Evolutionary conservation across 1,140 invertebrate species (phyloP), one percentile per base, ranked within the genome.

Genomic region (Zaprionus taronus): DNA sequence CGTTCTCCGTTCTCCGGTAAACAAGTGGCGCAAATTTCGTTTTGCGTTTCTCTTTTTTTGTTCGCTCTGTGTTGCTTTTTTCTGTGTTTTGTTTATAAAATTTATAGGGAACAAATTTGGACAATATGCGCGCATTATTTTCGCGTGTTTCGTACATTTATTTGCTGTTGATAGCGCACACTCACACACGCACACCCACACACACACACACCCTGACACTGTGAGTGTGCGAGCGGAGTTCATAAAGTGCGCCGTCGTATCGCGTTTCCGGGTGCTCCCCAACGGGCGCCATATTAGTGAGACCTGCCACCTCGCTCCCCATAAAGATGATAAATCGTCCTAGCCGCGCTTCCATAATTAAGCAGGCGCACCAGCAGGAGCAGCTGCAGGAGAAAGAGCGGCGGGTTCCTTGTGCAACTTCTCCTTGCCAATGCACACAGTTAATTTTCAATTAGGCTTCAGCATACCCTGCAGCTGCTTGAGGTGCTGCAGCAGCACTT

Each of bases 31-130:
- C 72, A 53, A 78, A 81, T 80, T 83, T 89, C 66, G 79, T 72
- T 81, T 77, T 31, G 11, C 65, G 14, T 73, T 77, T 58, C 51
- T 55, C 31, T 51, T 24, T 36, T 71, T 83, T 58, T 56, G 34
- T 72, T 70, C 63, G 60, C 36, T 67, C 70, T 63, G 14, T 44
- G 22, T 17, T 71, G 41, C 14, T 49, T 22, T 36, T 65, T 65
- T 69, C 38, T 70, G 28, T 56, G 57, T 83, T 91, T 83, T 89
- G 77, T 72, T 83, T 91, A 91, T 85, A 77, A 69, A 91, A 91
- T 91, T 91, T 91, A 91, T 91, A 83, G 90, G 86, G 90, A 86
- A 91, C 83, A 91, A 91, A 91, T 91, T 91, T 91, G 90, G 74
- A 83, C 90, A 91, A 86, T 91, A 91, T 91, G 84, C 80, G 78